Evolutionary conservation across 2,888 invertebrate species (phyloP).

Genomic region (Brachyptera putata): DNA sequence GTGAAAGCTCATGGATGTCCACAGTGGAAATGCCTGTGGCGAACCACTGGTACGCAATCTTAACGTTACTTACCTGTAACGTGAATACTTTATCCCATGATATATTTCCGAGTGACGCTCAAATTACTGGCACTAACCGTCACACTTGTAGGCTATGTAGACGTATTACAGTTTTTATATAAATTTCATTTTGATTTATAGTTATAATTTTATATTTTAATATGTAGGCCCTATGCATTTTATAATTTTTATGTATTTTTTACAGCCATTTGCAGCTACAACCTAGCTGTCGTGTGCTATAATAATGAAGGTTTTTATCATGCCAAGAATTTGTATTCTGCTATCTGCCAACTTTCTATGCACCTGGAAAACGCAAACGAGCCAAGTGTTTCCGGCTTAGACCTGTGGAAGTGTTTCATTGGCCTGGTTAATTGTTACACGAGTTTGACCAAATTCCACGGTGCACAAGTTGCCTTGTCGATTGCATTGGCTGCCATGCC

Average conservation of each 20-base stretch:
- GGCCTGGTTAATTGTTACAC: background rate
- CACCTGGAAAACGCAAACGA: background rate
- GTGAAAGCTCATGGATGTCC: conserved; percentile 6
- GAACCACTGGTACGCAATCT: background rate
- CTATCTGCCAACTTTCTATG: background rate
- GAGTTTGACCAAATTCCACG: background rate
- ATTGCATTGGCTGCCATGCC: background rate
- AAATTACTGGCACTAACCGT: too few species aligned
- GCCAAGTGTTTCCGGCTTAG: background rate
- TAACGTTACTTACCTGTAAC: too few species aligned
- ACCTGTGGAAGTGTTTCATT: background rate
- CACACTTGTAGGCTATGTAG: too few species aligned
- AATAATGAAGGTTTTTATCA: background rate
- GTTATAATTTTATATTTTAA: too few species aligned
- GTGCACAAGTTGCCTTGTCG: background rate
- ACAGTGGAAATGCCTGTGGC: conserved; percentile 1
- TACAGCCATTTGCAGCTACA: conserved; percentile 4
- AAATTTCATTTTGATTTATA: too few species aligned
- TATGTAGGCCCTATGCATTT: background rate
- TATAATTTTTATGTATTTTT: background rate
- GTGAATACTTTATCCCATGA: too few species aligned
- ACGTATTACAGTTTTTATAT: too few species aligned
- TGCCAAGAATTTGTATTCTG: background rate
- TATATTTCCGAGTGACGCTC: too few species aligned
- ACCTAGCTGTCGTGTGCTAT: background rate